Conservation (phyloP, 2,888 invertebrate genomes). For the Shargacucullia verbasci region DNA sequence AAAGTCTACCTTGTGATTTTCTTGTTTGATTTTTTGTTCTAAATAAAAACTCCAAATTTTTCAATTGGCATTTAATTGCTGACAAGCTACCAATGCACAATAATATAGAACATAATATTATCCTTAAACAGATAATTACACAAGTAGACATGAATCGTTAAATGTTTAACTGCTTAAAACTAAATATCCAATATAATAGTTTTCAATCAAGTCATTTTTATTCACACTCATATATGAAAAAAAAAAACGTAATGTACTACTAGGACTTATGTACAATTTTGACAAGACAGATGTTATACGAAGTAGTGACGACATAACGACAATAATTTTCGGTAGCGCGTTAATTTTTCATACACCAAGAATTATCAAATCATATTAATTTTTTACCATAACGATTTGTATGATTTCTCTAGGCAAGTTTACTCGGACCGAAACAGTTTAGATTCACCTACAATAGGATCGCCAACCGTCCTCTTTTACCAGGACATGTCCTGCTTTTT, state of each 20-base stretch:
- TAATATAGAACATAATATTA: constrained; percentile 30
- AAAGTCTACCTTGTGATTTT: constrained; percentile 34
- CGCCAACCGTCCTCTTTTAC: too few relatives aligned
- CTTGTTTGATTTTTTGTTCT: constrained; percentile 29
- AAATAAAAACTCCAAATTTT: constrained; percentile 56
- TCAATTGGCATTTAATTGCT: constrained; percentile 52
- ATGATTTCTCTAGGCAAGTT: too few relatives aligned
- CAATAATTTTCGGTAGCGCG: too few relatives aligned
- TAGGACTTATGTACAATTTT: constrained; percentile 24
- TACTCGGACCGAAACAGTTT: too few relatives aligned
- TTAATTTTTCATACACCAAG: too few relatives aligned
- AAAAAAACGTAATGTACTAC: constrained; percentile 25
- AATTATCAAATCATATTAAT: too few relatives aligned
- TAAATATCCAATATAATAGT: constrained; percentile 25
- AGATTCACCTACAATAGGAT: too few relatives aligned
- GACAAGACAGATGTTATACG: constrained; percentile 3
- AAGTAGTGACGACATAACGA: too few relatives aligned
- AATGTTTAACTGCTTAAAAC: constrained; percentile 23
- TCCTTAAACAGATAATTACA: constrained; percentile 31
- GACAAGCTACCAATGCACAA: constrained; percentile 29
- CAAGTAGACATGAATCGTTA: constrained; percentile 35
- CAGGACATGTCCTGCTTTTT: too few relatives aligned
- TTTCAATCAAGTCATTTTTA: constrained; percentile 18
- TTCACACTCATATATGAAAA: constrained; percentile 7
- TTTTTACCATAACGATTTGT: too few relatives aligned